A percentile compares a stretch with the other conserved stretches of the same genome.
These are phyloP conservation scores for Protomyctophum bolini DNA, from an alignment of 2,113 vertebrate species.

Conservation along the genomic window DNA sequence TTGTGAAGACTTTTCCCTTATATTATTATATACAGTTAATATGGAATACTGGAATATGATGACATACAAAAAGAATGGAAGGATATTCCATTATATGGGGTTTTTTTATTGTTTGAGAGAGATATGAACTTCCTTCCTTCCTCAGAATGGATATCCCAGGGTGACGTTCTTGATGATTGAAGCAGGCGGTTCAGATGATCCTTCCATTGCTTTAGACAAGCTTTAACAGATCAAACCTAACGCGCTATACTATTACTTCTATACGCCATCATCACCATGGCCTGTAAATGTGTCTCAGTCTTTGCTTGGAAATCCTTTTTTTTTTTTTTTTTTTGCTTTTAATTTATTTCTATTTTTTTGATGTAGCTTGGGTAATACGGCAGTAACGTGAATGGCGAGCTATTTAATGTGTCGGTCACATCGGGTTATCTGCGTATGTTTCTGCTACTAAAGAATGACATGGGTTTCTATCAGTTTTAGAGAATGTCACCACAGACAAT, in stretches of 20 bases:
- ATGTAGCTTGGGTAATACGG: constrained; percentile 49
- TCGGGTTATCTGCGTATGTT: neutral
- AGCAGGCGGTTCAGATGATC: constrained; percentile 31
- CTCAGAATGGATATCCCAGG: neutral
- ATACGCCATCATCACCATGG: neutral
- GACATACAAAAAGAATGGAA: neutral
- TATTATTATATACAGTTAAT: neutral
- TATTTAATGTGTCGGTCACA: constrained; percentile 33
- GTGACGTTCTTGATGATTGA: constrained; percentile 3
- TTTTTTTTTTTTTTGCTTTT: constrained; percentile 2
- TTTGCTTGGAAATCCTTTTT: constrained; percentile 33
- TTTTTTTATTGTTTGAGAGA: constrained; percentile 30
- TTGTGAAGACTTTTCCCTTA: neutral
- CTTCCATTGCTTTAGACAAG: constrained; percentile 5
- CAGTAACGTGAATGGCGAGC: constrained; percentile 48
- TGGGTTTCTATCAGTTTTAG: constrained; percentile 27
- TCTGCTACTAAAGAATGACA: neutral
- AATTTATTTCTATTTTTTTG: neutral
- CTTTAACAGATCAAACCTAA: constrained; percentile 12
- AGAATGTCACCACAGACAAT: constrained; percentile 21
- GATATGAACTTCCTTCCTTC: neutral
- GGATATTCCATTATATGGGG: neutral
- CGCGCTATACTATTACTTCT: neutral
- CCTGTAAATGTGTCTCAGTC: constrained; percentile 17
- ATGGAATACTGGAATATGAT: constrained; percentile 23